Base-by-base conservation (phyloP, 2,888 invertebrate species). In the Hypolimnas misippus region DNA sequence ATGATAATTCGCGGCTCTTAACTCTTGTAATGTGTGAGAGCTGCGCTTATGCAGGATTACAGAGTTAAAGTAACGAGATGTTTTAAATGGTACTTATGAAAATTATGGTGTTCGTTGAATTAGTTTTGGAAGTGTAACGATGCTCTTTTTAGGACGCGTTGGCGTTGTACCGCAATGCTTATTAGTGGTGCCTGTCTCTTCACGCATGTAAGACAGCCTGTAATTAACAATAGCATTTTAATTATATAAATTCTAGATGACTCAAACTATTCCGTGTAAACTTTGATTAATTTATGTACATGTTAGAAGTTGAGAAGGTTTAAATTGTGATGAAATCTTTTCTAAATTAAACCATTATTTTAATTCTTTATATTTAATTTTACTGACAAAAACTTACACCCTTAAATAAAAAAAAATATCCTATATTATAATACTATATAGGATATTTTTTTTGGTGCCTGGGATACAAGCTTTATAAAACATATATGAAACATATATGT, bases 1-100 rank as follows among this genome's bases (percentile, higher is more conserved):
- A 89, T 81, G 79, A 80, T 89, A 89, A 89, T 90, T 85, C 78
- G 74, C 66, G 70, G 75, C 73, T 76, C 79, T 83, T 79, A 77
- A 77, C 75, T 55, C 44, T 62, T 73, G 75, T 77, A 78, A 81
- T 77, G 53, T 44, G 59, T 53, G 53, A 54, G 79, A 78, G 73
- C 73, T 66, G 16, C 44, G 52, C 54, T 49, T 46, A 38, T 19
- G 38, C 29, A 25, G 57, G 33, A 52, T 55, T 59, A 64, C 42
- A 59, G 51, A 57, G 44, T 65, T 58, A 38, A 58, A 52, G 57
- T 66, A 65, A 67, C 54, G 61, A 68, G 66, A 63, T 53, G 46
- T 53, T 55, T 63, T 57, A 60, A 55, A 63, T 46, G 29, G 53
- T 65, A 52, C 65, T 67, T 68, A 62, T 52, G 77, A 71, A 79